Percentiles rank a stretch among this genome's conserved stretches.
Conservation (phyloP, 2,888 invertebrate genomes). For the Agonopterix heracliana region DNA sequence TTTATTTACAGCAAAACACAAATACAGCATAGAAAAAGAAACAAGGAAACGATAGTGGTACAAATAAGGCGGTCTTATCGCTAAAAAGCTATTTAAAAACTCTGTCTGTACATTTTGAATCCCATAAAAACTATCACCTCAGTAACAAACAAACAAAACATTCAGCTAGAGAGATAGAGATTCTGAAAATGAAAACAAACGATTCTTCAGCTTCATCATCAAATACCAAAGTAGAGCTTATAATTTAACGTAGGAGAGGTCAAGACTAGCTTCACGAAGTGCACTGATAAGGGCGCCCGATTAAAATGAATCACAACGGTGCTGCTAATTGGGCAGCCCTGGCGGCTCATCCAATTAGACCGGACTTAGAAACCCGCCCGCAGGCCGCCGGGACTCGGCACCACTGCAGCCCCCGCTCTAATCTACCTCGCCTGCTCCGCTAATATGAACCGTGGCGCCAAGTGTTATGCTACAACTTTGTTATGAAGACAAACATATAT, state of each 20-base stretch:
- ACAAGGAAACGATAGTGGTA: too few species aligned
- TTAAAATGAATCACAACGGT: conserved; percentile 72
- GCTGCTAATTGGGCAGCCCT: conserved; percentile 66
- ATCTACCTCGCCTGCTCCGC: conserved; percentile 32
- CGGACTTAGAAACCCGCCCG: conserved; percentile 71
- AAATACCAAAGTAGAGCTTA: not conserved
- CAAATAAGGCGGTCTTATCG: too few species aligned
- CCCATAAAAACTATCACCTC: too few species aligned
- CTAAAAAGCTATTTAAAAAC: too few species aligned
- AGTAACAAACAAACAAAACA: too few species aligned
- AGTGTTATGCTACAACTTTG: not conserved
- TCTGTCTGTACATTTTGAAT: too few species aligned
- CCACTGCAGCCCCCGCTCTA: conserved; percentile 36
- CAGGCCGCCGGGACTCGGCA: conserved; percentile 32
- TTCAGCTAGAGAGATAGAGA: too few species aligned
- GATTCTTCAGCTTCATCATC: too few species aligned
- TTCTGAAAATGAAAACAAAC: too few species aligned
- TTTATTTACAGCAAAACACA: too few species aligned
- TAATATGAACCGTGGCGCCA: conserved; percentile 6
- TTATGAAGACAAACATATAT: not conserved
- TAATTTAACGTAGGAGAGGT: not conserved
- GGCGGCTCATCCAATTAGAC: conserved; percentile 71
- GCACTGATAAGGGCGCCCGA: conserved; percentile 66
- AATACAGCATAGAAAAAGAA: too few species aligned
- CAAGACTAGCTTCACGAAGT: conserved; percentile 19